phyloP scores from a whole-genome alignment of 1,140 invertebrate species.

The Trichomalopsis sarcophagae region DNA sequence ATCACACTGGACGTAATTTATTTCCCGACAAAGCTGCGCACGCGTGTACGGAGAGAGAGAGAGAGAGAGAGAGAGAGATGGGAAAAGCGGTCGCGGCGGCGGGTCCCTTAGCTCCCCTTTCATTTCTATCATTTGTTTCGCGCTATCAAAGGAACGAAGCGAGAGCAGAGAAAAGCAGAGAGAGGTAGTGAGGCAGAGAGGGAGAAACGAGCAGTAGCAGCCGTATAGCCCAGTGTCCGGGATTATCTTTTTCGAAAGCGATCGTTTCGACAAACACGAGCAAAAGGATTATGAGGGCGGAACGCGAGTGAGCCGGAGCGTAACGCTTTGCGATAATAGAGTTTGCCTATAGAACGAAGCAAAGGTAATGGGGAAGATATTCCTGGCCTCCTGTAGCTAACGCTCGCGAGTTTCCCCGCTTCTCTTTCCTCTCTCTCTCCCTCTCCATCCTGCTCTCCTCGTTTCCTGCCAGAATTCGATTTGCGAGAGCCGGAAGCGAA shows the following conservation, averaged over 20 bases:
- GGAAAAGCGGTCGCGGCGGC: background rate
- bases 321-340: constrained; percentile 49
- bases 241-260: constrained; percentile 47
- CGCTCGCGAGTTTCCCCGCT: background rate
- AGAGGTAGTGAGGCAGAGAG: constrained; percentile 29
- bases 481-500: constrained; percentile 41
- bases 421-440: background rate
- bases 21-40: background rate
- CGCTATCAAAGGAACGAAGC: constrained; percentile 37
- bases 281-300: constrained; percentile 41
- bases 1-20: constrained; percentile 5
- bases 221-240: constrained; percentile 13
- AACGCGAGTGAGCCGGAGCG: constrained; percentile 32
- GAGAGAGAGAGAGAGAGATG: background rate
- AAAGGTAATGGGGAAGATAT: constrained; percentile 50
- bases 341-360: constrained; percentile 44
- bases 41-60: background rate
- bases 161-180: background rate
- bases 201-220: background rate
- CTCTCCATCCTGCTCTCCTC: background rate
- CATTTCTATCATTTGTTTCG: constrained; percentile 23
- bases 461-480: constrained; percentile 33
- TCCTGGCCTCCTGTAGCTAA: constrained; percentile 21
- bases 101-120: constrained; percentile 1
- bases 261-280: constrained; percentile 40